phyloP scores from a whole-genome alignment of 2,888 invertebrate species.

The Alloscopus bannaensis region DNA sequence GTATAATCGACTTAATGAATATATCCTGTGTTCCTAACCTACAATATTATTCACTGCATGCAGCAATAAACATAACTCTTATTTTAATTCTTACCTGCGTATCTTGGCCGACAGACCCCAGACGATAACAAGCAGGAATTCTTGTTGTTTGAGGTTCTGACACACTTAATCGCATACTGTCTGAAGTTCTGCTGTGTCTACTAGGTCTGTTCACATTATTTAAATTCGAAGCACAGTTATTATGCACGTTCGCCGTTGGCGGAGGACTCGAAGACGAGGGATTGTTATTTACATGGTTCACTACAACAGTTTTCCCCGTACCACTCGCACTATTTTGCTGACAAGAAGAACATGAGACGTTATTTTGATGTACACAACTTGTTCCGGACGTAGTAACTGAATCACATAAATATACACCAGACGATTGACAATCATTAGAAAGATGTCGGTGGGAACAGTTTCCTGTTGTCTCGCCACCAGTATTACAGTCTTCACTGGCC shows the following conservation, averaged over 20 bases:
- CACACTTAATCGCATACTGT: conserved; percentile 74
- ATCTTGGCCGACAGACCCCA: conserved; percentile 98
- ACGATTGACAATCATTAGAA: conserved; percentile 69
- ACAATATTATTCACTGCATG: no score
- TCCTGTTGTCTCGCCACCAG: conserved; percentile 74
- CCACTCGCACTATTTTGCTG: conserved; percentile 58
- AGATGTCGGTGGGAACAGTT: conserved; percentile 65
- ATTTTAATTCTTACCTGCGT: conserved; percentile 77
- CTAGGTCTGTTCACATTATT: conserved; percentile 65
- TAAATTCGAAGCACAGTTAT: conserved; percentile 67
- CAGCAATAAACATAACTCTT: no score
- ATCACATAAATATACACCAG: conserved; percentile 72
- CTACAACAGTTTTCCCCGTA: conserved; percentile 54
- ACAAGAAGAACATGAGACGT: conserved; percentile 58
- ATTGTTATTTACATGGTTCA: conserved; percentile 70
- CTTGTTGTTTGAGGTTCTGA: conserved; percentile 72
- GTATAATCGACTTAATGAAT: no score
- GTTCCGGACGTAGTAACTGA: conserved; percentile 65
- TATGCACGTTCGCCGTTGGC: conserved; percentile 62
- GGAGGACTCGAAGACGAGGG: conserved; percentile 59
- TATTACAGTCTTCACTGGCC: conserved; percentile 77
- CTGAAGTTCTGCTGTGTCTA: conserved; percentile 70
- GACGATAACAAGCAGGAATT: conserved; percentile 82
- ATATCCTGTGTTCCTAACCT: no score
- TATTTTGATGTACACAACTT: conserved; percentile 57